Conservation (phyloP, 2,113 vertebrate genomes). For the Ctenodactylus gundi region DNA sequence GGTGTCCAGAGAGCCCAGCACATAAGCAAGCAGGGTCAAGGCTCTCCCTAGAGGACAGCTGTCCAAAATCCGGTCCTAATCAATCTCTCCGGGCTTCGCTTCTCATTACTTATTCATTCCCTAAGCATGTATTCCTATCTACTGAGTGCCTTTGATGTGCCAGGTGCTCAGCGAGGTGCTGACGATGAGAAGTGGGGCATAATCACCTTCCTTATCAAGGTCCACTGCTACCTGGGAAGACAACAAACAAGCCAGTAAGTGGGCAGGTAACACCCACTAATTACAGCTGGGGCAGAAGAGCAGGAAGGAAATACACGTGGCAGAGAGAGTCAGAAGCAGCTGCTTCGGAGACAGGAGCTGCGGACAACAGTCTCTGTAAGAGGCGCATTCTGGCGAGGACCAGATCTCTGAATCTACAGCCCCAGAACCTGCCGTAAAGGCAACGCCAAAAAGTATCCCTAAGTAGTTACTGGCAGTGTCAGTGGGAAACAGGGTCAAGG, state of each 20-base stretch:
- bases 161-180: neutral
- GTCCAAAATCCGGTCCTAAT: neutral
- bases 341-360: rapidly evolving
- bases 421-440: neutral
- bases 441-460: rapidly evolving
- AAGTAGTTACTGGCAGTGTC: rapidly evolving
- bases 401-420: neutral
- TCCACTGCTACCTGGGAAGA: neutral
- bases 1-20: neutral
- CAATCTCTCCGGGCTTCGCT: neutral
- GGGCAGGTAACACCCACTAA: neutral
- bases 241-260: neutral
- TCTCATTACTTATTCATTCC: neutral
- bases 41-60: neutral
- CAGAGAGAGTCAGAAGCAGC: neutral
- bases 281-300: neutral
- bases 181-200: neutral
- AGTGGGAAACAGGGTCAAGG: neutral
- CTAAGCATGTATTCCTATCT: neutral
- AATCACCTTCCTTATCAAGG: neutral
- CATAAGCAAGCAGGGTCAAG: neutral
- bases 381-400: neutral
- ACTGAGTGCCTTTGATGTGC: neutral
- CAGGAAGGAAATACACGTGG: rapidly evolving
- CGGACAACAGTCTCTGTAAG: too few species aligned